Conservation (phyloP, 2,888 invertebrate genomes). For the Eilema sororculum region DNA sequence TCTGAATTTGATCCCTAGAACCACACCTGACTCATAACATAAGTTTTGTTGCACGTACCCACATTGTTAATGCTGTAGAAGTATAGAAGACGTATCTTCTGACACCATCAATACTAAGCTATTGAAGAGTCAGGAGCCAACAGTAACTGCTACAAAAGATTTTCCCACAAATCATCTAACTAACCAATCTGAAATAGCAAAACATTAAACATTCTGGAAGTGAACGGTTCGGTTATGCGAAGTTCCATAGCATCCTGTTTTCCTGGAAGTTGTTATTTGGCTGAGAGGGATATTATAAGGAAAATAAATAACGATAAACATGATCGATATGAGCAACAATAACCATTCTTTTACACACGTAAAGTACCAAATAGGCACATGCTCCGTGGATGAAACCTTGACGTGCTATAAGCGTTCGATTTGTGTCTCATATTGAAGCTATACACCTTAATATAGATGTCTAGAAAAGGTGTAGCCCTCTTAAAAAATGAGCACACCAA, state of each 20-base stretch:
- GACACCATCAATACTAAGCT: not conserved
- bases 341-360: too few species aligned
- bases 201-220: not conserved
- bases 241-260: not conserved
- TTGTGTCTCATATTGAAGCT: too few species aligned
- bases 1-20: too few species aligned
- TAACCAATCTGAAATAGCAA: not conserved
- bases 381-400: too few species aligned
- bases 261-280: constrained; percentile 1
- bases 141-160: not conserved
- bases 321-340: not conserved
- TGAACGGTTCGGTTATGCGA: too few species aligned
- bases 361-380: too few species aligned
- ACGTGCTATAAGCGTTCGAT: too few species aligned
- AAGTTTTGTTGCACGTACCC: not conserved
- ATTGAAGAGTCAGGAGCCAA: not conserved
- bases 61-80: not conserved
- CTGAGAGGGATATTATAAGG: not conserved
- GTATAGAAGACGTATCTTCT: not conserved
- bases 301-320: constrained; percentile 7
- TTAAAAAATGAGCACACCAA: too few species aligned
- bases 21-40: not conserved
- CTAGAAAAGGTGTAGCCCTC: too few species aligned
- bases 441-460: too few species aligned
- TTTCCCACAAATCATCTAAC: not conserved